These are phyloP conservation scores for Crotalus helleri DNA, from an alignment of 2,113 vertebrate species.

Conservation along the genomic window DNA sequence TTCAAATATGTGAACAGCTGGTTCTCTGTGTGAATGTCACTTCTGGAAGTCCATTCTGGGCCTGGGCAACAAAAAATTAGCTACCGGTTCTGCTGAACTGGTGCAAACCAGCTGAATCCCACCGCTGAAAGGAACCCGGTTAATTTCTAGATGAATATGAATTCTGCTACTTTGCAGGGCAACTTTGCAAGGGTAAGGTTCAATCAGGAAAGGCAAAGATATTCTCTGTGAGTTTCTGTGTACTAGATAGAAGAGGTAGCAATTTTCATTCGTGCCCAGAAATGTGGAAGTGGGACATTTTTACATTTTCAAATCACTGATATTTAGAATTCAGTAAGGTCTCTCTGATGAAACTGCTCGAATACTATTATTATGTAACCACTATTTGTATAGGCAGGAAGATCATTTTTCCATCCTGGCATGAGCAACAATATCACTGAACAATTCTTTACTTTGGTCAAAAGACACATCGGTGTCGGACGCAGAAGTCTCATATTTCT, in stretches of 20 bases:
- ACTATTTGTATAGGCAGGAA: neutral
- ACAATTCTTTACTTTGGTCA: neutral
- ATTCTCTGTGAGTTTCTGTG: neutral
- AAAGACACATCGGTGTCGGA: neutral
- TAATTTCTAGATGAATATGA: neutral
- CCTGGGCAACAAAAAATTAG: too few relatives aligned
- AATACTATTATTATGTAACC: slow-evolving; percentile 3
- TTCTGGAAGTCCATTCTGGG: too few relatives aligned
- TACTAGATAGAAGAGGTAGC: neutral
- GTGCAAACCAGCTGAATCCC: too few relatives aligned
- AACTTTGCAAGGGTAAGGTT: neutral
- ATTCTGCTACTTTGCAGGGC: neutral
- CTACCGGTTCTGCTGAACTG: too few relatives aligned
- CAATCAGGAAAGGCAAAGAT: neutral
- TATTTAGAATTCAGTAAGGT: neutral
- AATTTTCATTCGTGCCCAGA: neutral
- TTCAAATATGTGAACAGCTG: too few relatives aligned
- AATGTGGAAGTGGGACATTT: neutral
- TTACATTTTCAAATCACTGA: neutral
- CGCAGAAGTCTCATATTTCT: neutral
- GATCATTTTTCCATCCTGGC: neutral
- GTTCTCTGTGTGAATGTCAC: too few relatives aligned
- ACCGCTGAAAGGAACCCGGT: neutral
- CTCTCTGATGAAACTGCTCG: neutral
- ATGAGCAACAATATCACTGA: neutral